phyloP scores from a whole-genome alignment of 2,888 invertebrate species.

The Lumbricus terrestris region DNA sequence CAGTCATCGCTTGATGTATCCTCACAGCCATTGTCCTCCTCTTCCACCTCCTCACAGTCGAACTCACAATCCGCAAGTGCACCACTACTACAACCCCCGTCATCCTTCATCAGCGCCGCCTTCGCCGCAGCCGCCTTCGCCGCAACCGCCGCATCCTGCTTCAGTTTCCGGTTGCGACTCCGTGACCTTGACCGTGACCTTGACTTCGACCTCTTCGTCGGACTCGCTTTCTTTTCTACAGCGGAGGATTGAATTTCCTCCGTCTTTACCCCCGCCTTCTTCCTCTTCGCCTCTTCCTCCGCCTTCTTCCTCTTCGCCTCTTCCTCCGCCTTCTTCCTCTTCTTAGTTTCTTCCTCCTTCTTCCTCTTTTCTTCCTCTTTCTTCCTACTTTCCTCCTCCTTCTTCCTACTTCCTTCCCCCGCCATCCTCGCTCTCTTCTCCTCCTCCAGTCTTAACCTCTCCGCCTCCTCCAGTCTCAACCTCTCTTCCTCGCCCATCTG shows the following conservation, averaged over 20 bases:
- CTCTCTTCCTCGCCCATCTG: not conserved
- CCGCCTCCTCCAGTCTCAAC: not conserved
- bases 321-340: not conserved
- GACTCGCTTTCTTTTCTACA: not conserved
- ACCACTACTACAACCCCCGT: not conserved
- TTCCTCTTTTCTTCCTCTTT: not conserved
- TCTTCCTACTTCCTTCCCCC: not conserved
- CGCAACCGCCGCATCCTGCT: not conserved
- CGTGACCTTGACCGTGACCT: not conserved
- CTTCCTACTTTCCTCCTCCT: not conserved
- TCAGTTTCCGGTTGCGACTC: not conserved
- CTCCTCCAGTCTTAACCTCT: not conserved
- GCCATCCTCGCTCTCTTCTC: not conserved
- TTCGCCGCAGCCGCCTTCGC: not conserved
- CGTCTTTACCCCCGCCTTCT: not conserved
- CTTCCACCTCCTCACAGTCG: not conserved
- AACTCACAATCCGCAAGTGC: not conserved
- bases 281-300: not conserved
- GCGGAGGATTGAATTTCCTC: not conserved
- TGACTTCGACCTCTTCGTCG: not conserved
- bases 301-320: not conserved
- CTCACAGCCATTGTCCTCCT: too few species aligned
- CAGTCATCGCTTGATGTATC: not conserved
- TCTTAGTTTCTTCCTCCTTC: not conserved
- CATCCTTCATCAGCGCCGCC: not conserved